These are phyloP conservation scores for Pachypeltis micranthus DNA, from an alignment of 1,140 invertebrate genomes.

Conservation along the genomic window DNA sequence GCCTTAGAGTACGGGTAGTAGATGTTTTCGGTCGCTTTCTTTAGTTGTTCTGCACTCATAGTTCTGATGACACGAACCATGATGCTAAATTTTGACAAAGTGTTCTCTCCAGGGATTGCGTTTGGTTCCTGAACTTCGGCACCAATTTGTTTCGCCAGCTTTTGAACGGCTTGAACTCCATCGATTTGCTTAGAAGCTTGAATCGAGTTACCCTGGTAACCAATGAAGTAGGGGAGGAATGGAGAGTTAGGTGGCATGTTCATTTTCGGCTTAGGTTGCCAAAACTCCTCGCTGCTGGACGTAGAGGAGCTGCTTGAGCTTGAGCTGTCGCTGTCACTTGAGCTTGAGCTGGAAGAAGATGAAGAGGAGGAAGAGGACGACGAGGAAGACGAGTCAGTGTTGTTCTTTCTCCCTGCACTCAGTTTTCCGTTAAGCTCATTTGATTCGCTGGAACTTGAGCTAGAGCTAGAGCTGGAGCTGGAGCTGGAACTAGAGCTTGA, in stretches of 20 bases:
- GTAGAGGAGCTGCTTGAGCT: constrained; percentile 11
- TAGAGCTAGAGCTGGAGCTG: constrained; percentile 20
- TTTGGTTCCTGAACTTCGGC: constrained; percentile 43
- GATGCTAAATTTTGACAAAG: constrained; percentile 47
- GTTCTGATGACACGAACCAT: constrained; percentile 43
- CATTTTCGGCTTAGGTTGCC: constrained; percentile 36
- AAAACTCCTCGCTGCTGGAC: constrained; percentile 31
- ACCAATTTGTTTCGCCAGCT: constrained; percentile 42
- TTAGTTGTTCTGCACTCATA: constrained; percentile 45
- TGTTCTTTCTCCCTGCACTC: too few species aligned
- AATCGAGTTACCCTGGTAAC: constrained; percentile 38
- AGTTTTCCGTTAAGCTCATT: too few species aligned
- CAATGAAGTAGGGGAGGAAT: constrained; percentile 39
- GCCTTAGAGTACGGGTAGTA: constrained; percentile 35
- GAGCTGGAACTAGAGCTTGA: constrained; percentile 14
- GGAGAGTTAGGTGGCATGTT: constrained; percentile 37
- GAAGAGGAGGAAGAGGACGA: constrained; percentile 18
- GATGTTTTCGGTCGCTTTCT: constrained; percentile 34
- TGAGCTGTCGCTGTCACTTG: constrained; percentile 3
- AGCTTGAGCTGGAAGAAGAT: constrained; percentile 14
- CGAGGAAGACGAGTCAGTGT: too few species aligned
- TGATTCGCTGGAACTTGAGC: constrained; percentile 22
- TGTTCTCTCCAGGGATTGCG: constrained; percentile 41
- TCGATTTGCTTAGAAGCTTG: constrained; percentile 32
- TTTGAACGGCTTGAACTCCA: constrained; percentile 34